Percentiles rank a stretch among this genome's conserved stretches.
phyloP scores from a whole-genome alignment of 2,797 vertebrate genomes.

The Rhinella marina region DNA sequence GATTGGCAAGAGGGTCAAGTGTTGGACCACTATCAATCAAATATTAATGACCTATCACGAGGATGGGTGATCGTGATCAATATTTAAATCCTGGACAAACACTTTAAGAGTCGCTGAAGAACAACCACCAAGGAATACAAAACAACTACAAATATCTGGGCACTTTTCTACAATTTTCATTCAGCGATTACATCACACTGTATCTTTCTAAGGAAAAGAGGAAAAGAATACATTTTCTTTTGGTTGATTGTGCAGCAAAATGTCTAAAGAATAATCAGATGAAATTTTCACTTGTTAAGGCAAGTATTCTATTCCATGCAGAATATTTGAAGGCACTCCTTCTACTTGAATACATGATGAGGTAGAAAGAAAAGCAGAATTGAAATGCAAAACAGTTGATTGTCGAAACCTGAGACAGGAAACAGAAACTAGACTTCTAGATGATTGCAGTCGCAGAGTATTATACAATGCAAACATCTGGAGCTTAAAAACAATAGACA shows the following conservation, averaged over 20 bases:
- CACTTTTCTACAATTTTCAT: neutral
- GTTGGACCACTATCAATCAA: too few species aligned
- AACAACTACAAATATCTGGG: neutral
- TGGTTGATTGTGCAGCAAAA: neutral
- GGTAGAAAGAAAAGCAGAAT: neutral
- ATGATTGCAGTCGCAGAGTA: conserved; percentile 7
- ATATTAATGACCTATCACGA: too few species aligned
- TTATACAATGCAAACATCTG: conserved; percentile 25
- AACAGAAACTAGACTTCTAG: neutral
- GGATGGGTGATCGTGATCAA: too few species aligned
- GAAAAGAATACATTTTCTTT: neutral
- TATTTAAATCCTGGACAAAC: too few species aligned
- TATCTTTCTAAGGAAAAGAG: neutral
- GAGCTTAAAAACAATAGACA: neutral
- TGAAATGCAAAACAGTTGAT: neutral
- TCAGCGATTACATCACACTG: neutral
- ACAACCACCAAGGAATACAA: neutral
- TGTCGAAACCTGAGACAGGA: neutral
- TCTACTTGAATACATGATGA: neutral
- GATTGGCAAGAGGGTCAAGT: too few species aligned
- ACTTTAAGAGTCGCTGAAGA: neutral
- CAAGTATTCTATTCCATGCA: conserved; percentile 16
- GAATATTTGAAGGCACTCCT: neutral
- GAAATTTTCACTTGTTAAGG: neutral
- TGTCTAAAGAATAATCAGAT: conserved; percentile 11